Conservation (phyloP, 2,797 vertebrate species). For the Heliangelus exortis region DNA sequence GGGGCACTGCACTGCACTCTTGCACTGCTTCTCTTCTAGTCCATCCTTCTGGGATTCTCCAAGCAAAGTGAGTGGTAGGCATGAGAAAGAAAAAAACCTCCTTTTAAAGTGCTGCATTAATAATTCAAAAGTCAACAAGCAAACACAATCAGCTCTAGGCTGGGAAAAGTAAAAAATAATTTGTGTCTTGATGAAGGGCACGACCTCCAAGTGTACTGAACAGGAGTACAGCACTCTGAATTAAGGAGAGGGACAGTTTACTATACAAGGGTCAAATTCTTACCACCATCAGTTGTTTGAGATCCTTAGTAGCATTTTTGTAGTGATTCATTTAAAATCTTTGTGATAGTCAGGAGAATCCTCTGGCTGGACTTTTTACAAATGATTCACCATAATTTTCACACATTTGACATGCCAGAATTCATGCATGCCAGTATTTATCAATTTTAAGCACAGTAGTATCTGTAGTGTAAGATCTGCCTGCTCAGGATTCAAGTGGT, state of each 20-base stretch:
- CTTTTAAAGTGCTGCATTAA: not conserved
- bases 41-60: not conserved
- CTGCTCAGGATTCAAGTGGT: not conserved
- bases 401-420: not conserved
- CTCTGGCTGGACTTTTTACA: not conserved
- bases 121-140: not conserved
- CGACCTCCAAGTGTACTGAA: not conserved
- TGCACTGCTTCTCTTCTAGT: not conserved
- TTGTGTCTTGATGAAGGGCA: not conserved
- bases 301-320: not conserved
- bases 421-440: not conserved
- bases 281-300: not conserved
- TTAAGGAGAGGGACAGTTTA: not conserved
- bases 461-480: not conserved
- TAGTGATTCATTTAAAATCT: not conserved
- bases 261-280: fast-evolving
- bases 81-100: not conserved
- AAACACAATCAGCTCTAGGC: not conserved
- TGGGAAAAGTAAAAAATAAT: not conserved
- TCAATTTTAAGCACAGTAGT: not conserved
- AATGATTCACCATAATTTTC: not conserved
- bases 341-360: not conserved
- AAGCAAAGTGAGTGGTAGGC: not conserved
- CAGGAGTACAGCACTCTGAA: not conserved
- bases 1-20: not conserved